Conservation (phyloP, 2,113 vertebrate species). For the Athene cunicularia region DNA sequence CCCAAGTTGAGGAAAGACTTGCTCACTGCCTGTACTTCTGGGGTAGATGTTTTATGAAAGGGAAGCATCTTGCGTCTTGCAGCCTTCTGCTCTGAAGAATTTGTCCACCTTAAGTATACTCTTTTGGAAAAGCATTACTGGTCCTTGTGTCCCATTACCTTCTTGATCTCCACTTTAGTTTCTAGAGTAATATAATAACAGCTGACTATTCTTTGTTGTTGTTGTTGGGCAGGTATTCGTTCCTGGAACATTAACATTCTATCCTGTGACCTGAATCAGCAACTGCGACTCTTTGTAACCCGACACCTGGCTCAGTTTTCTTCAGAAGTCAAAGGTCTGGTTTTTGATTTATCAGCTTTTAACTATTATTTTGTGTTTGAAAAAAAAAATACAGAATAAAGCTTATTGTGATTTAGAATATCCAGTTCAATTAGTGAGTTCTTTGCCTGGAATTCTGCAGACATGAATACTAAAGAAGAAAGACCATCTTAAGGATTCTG, state of each 20-base stretch:
- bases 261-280: slow-evolving; percentile 86
- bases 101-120: not conserved
- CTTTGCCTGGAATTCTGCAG: not conserved
- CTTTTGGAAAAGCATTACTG: not conserved
- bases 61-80: not conserved
- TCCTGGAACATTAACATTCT: slow-evolving; percentile 86
- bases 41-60: not conserved
- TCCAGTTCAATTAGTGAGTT: not conserved
- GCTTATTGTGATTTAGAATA: not conserved
- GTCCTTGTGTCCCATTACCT: not conserved
- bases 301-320: slow-evolving; percentile 94
- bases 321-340: slow-evolving; percentile 92
- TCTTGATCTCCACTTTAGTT: not conserved
- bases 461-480: not conserved
- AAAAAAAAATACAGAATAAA: not conserved
- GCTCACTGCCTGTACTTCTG: not conserved
- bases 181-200: not conserved
- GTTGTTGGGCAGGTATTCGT: slow-evolving; percentile 78
- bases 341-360: not conserved
- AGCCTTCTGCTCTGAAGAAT: not conserved
- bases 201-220: not conserved
- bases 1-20: not conserved
- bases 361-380: not conserved
- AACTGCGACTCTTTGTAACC: slow-evolving; percentile 88
- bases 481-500: not conserved